phyloP scores from a whole-genome alignment of 2,888 invertebrate genomes.

The Steromphala cineraria region DNA sequence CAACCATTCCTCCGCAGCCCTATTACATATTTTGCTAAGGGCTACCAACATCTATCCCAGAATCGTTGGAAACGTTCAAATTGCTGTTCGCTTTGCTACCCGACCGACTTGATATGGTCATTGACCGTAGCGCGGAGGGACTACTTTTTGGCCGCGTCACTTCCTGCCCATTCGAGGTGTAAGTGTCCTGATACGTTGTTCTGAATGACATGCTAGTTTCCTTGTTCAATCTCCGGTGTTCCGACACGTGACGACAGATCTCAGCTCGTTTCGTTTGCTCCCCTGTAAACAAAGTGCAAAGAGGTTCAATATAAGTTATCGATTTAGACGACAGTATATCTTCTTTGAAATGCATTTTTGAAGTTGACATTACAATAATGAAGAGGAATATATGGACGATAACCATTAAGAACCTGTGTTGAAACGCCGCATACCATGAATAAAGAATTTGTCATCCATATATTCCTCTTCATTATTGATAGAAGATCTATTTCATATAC shows the following conservation, averaged over 20 bases:
- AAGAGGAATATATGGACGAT: no score
- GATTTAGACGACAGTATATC: not conserved
- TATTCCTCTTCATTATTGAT: no score
- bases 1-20: not conserved
- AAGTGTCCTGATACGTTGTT: constrained; percentile 31
- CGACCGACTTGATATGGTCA: not conserved
- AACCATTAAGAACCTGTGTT: no score
- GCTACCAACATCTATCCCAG: not conserved
- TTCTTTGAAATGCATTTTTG: no score
- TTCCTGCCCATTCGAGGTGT: not conserved
- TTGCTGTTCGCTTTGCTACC: not conserved
- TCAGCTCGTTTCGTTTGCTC: not conserved
- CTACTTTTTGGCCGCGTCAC: not conserved
- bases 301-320: not conserved
- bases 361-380: no score
- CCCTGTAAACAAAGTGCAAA: constrained; percentile 1
- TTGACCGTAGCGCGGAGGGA: not conserved
- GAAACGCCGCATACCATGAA: no score
- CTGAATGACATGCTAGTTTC: not conserved
- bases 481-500: no score
- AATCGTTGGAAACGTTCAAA: not conserved
- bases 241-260: not conserved
- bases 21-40: no score
- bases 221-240: not conserved
- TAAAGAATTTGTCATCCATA: no score